phyloP scores from a whole-genome alignment of 1,140 invertebrate genomes.

The Drosophila nasuta region DNA sequence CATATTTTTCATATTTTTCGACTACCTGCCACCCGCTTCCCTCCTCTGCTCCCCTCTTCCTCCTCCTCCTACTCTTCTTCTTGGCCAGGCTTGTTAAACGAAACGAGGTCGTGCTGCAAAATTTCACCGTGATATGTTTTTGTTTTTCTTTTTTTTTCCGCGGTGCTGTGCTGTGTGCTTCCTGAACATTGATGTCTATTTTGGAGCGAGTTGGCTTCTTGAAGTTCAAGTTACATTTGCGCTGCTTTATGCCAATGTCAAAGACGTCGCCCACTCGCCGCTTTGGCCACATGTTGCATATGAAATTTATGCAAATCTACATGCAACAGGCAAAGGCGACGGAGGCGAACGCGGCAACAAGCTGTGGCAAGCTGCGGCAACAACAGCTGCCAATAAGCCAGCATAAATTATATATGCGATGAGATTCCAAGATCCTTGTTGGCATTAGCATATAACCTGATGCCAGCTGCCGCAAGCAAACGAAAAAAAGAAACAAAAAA shows the following conservation, averaged over 20 bases:
- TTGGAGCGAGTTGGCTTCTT: slow-evolving; percentile 52
- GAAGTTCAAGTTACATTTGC: slow-evolving; percentile 46
- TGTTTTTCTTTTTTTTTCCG: slow-evolving; percentile 1
- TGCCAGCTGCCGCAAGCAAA: slow-evolving; percentile 36
- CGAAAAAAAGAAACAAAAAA: slow-evolving; percentile 11
- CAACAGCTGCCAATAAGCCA: slow-evolving; percentile 76
- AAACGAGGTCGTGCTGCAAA: slow-evolving; percentile 53
- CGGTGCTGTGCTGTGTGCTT: slow-evolving; percentile 29
- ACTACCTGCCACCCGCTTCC: not conserved
- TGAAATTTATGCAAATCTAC: slow-evolving; percentile 79
- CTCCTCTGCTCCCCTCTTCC: not conserved
- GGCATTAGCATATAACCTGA: slow-evolving; percentile 80
- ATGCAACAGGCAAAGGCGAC: slow-evolving; percentile 18
- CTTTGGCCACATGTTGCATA: slow-evolving; percentile 73
- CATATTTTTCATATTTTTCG: slow-evolving; percentile 49
- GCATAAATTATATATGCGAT: slow-evolving; percentile 79
- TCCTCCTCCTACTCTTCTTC: slow-evolving; percentile 21
- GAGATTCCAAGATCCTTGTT: slow-evolving; percentile 71
- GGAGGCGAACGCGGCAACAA: slow-evolving; percentile 1
- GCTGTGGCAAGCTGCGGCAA: slow-evolving; percentile 25
- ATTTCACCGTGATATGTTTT: slow-evolving; percentile 65
- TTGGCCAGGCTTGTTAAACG: slow-evolving; percentile 32
- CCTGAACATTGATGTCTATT: slow-evolving; percentile 74
- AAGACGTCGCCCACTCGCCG: slow-evolving; percentile 64
- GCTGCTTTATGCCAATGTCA: slow-evolving; percentile 54